Evolutionary conservation across 2,888 invertebrate species (phyloP), one percentile per base, ranked within the genome.

Genomic region (Margaritifera margaritifera): DNA sequence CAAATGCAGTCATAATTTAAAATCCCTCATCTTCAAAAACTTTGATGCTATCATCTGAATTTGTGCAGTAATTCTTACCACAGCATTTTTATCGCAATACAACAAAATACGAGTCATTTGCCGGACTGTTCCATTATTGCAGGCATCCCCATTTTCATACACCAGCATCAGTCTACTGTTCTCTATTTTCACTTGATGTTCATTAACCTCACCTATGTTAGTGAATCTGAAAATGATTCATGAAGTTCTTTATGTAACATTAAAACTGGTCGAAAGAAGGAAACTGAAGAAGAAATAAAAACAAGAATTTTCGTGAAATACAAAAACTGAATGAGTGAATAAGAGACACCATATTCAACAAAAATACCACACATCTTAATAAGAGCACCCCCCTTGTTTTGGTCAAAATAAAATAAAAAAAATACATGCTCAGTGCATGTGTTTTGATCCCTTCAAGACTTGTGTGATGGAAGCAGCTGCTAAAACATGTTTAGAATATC

Each of bases 81-180:
- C 69, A 15, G 79, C 75, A 57, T 70, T 71, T 42, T 62, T 65
- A 61, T 78, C 78, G 72, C 87, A 87, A 56, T 72, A 64, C 24
- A 87, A 78, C 31, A 72, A 71, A 42, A 87, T 83, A 52, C 75
- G 63, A 20, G 87, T 87, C 11, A 79, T 75, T 64, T 71, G 71
- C 22, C 67, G 74, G 24, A 64, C 71, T 31, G 71, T 74, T 2
- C 75, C 77, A 64, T 72, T 68, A 4, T 56, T 27, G 72, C 86
- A 86, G 6, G 62, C 31, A 20, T 84, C 84, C 1, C 85, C 86
- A 68, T 83, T 78, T 8, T 68, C 76, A 65, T 86, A 86, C 6
- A 67, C 69, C n/a, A 86, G 66, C 22, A 77, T 57, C 20, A 86
- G 66, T 24, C 72, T 71, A 2, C 75, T 76, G 53, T 80, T 67